Evolutionary conservation across 2,888 invertebrate genomes (phyloP), one percentile per base, ranked within the genome.

Genomic region (Oxycera nigricornis): DNA sequence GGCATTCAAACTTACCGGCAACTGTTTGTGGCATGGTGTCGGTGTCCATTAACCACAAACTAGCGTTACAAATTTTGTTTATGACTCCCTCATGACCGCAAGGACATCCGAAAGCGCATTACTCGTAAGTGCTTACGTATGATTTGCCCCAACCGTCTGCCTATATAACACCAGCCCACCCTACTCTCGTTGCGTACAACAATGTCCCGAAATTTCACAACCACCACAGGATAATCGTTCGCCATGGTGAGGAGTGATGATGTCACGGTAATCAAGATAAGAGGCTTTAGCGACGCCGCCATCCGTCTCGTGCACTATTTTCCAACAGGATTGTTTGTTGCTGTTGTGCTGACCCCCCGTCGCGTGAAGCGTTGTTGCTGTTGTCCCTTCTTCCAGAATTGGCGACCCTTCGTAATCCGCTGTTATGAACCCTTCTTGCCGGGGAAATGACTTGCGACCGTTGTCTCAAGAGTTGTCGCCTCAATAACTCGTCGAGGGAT

Each of bases 31-130:
- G 70, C 70, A 31, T 52, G 31, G 65, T 65, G 65, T 57, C 59
- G 70, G 50, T 17, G 31, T 50, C 59, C 74, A 74, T 74, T 74
- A 74, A 74, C 50, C 55, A 31, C 74, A 74, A 74, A 70, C 68
- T 46, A 70, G 70, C 74, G 61, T 74, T 70, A 70, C 68, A 70
- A 74, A 74, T 72, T 68, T 72, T 74, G 61, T 74, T 74, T 70
- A 74, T 68, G 70, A 59, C 39, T 70, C 61, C 50, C 70, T 70
- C 72, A 72, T 50, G 72, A 74, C 74, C 74, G 72, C 26, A 50
- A 70, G 70, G 70, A 70, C 70, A 61, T 70, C 17, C 26, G 41
- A 52, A 22, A 50, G 70, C 20, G 70, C 30, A 65, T 65, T 65
- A 65, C 41, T 35, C 41, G 65, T 39, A 30, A 65, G 22, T 22